These are phyloP conservation scores for Nansenia antarctica DNA, from an alignment of 2,113 vertebrate species.

Conservation along the genomic window DNA sequence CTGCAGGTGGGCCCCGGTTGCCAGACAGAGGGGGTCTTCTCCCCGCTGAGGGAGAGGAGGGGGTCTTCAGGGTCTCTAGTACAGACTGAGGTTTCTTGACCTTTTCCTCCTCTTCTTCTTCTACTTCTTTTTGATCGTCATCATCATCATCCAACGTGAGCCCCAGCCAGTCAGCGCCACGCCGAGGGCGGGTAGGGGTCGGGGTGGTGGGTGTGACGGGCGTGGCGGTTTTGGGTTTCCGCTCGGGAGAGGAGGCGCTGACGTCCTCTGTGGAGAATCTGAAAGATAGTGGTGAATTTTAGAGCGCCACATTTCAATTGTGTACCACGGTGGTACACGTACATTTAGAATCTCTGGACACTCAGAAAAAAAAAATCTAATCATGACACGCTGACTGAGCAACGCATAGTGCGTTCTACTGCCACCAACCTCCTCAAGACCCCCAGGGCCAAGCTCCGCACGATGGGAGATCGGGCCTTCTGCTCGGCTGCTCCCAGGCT, in stretches of 20 bases:
- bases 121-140: no score
- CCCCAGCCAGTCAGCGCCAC: constrained; percentile 81
- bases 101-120: constrained; percentile 31
- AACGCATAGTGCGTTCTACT: no score
- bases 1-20: constrained; percentile 1
- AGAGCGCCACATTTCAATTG: background rate
- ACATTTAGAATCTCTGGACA: background rate
- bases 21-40: constrained; percentile 30
- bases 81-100: constrained; percentile 30
- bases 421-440: no score
- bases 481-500: no score
- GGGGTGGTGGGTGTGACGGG: constrained; percentile 32
- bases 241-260: constrained; percentile 64
- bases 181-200: constrained; percentile 37
- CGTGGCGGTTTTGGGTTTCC: constrained; percentile 62
- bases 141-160: constrained; percentile 73
- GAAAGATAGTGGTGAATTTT: background rate
- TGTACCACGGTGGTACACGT: background rate
- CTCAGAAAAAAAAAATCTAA: background rate
- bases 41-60: constrained; percentile 37
- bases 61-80: constrained; percentile 11
- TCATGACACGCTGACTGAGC: no score
- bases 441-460: no score
- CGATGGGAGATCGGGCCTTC: no score
- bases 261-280: constrained; percentile 82